Conservation (phyloP, 2,888 invertebrate genomes). For the Dichetophora obliterata region DNA sequence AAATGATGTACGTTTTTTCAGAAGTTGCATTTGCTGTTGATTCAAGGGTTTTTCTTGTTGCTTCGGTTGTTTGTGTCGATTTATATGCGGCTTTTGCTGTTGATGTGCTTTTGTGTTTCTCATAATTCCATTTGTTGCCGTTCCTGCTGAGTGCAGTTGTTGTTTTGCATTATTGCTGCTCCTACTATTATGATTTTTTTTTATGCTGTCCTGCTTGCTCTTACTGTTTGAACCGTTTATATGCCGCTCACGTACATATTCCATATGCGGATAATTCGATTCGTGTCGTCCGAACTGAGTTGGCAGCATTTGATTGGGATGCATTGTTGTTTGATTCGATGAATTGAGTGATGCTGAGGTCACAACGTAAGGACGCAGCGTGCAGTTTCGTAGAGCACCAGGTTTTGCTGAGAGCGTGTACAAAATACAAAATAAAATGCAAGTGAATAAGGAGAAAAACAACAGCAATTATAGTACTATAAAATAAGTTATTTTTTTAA, state of each 20-base stretch:
- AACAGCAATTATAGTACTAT: too few species aligned
- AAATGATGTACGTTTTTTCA: slow-evolving; percentile 67
- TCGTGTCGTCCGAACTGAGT: slow-evolving; percentile 68
- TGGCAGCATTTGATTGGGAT: slow-evolving; percentile 69
- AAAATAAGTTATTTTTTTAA: too few species aligned
- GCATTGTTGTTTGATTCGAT: slow-evolving; percentile 70
- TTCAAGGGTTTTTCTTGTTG: slow-evolving; percentile 51
- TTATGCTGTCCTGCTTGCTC: slow-evolving; percentile 38
- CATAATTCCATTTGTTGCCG: slow-evolving; percentile 4
- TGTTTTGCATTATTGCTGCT: not conserved
- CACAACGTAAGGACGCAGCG: slow-evolving; percentile 78
- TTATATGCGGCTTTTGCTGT: slow-evolving; percentile 46
- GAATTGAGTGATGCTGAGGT: slow-evolving; percentile 71
- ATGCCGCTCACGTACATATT: slow-evolving; percentile 69
- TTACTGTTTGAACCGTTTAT: slow-evolving; percentile 51
- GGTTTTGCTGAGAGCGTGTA: slow-evolving; percentile 76
- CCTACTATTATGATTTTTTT: not conserved
- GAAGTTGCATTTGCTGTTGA: slow-evolving; percentile 61
- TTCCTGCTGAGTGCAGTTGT: not conserved
- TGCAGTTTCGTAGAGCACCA: slow-evolving; percentile 87
- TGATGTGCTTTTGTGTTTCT: slow-evolving; percentile 3
- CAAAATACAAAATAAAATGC: not conserved
- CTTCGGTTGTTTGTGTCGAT: slow-evolving; percentile 40
- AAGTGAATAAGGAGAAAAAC: too few species aligned
- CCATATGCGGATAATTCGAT: slow-evolving; percentile 69